Conservation (phyloP, 2,113 vertebrate genomes). For the Oxygymnocypris stewartii region DNA sequence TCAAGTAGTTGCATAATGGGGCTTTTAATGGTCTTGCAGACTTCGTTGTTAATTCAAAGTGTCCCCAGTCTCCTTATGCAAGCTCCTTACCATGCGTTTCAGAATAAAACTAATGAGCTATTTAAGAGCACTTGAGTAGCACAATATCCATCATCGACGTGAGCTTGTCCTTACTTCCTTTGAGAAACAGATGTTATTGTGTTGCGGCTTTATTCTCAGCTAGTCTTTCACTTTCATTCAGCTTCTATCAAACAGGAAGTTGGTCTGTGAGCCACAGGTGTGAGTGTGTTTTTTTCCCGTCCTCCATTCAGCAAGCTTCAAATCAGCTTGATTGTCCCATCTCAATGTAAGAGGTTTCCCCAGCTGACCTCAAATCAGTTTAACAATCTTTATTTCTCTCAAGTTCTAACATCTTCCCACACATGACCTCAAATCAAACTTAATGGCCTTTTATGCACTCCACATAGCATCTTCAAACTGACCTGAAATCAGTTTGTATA, state of each 20-base stretch:
- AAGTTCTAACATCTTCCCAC: constrained; percentile 15
- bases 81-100: background rate
- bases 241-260: background rate
- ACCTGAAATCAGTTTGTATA: constrained; percentile 33
- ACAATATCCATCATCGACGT: constrained; percentile 4
- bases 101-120: constrained; percentile 19
- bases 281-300: background rate
- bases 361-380: constrained; percentile 46
- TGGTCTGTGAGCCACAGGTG: constrained; percentile 35
- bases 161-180: constrained; percentile 17
- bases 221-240: constrained; percentile 11
- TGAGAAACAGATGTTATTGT: constrained; percentile 10
- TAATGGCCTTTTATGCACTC: constrained; percentile 8
- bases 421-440: constrained; percentile 1
- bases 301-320: constrained; percentile 13
- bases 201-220: constrained; percentile 2
- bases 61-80: background rate
- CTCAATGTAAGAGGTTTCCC: constrained; percentile 20
- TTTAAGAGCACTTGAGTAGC: constrained; percentile 27
- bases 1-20: background rate
- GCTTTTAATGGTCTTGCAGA: background rate
- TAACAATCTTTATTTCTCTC: constrained; percentile 15
- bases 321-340: constrained; percentile 46
- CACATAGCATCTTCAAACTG: constrained; percentile 15
- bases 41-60: background rate